A percentile compares a stretch with the other conserved stretches of the same genome.
Conservation (phyloP, 2,888 invertebrate genomes). For the Lasioglossum marginatum region DNA sequence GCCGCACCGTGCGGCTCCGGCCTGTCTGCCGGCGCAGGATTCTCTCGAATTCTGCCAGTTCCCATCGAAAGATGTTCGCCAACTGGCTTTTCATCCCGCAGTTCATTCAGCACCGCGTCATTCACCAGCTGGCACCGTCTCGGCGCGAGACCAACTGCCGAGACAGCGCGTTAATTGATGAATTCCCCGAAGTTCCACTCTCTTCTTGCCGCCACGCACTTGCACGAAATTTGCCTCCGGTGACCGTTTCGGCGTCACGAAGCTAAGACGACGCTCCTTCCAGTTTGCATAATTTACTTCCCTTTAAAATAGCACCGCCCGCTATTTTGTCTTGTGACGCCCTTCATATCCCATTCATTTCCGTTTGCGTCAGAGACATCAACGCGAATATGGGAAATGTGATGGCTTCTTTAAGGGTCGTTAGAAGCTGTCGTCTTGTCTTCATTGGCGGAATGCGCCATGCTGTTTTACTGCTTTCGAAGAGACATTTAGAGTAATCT, state of each 20-base stretch:
- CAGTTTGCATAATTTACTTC: background rate
- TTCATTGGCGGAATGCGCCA: background rate
- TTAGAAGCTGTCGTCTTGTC: background rate
- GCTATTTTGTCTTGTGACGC: background rate
- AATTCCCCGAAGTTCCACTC: background rate
- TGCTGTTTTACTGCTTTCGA: background rate
- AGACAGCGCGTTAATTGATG: background rate
- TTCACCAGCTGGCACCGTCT: background rate
- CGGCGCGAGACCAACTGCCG: background rate
- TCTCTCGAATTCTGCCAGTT: constrained; percentile 12
- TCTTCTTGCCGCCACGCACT: background rate
- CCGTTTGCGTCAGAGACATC: background rate
- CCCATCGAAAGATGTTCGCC: background rate
- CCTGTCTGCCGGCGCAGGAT: constrained; percentile 34
- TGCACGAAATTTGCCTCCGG: background rate
- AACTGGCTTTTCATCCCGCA: background rate
- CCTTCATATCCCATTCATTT: background rate
- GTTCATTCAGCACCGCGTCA: background rate
- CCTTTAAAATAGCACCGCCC: background rate
- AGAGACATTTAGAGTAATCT: background rate
- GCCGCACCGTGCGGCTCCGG: constrained; percentile 38
- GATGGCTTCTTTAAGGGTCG: background rate
- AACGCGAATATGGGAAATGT: background rate
- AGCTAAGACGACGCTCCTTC: background rate
- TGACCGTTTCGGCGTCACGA: too few relatives aligned